phyloP scores from a whole-genome alignment of 2,113 vertebrate species.

The Suricata suricatta region DNA sequence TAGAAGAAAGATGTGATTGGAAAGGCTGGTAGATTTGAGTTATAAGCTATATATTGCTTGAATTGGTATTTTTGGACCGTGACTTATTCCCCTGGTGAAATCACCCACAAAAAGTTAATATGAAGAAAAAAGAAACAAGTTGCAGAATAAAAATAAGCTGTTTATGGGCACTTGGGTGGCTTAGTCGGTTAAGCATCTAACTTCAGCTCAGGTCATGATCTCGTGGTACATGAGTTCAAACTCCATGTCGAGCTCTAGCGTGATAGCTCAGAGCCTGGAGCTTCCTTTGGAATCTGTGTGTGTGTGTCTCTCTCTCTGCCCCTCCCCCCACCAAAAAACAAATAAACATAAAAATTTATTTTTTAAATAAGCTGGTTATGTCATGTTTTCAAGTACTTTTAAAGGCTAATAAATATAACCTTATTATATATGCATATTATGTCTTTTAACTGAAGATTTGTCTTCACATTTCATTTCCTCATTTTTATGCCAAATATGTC shows the following conservation, averaged over 20 bases:
- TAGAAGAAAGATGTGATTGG: neutral
- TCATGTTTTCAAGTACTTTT: neutral
- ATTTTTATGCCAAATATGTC: neutral
- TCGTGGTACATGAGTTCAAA: no score
- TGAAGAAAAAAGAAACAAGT: neutral
- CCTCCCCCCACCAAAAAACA: no score
- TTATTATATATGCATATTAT: neutral
- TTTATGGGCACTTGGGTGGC: neutral
- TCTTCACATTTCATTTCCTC: slow-evolving; percentile 34
- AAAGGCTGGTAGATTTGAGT: neutral
- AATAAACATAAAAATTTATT: no score
- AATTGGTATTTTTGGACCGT: neutral
- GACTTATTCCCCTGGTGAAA: neutral
- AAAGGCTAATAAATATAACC: neutral
- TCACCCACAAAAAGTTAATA: neutral
- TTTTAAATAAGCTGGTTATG: neutral
- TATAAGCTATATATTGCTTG: neutral
- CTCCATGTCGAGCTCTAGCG: no score
- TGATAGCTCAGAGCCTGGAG: no score
- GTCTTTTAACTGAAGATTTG: slow-evolving; percentile 31
- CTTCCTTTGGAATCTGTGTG: no score
- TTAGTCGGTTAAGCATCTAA: no score
- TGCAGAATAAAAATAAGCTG: neutral
- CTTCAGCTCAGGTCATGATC: no score
- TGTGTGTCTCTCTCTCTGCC: no score